Base-by-base conservation (phyloP, 1,140 invertebrate species). In the Scaptomyza graminum region DNA sequence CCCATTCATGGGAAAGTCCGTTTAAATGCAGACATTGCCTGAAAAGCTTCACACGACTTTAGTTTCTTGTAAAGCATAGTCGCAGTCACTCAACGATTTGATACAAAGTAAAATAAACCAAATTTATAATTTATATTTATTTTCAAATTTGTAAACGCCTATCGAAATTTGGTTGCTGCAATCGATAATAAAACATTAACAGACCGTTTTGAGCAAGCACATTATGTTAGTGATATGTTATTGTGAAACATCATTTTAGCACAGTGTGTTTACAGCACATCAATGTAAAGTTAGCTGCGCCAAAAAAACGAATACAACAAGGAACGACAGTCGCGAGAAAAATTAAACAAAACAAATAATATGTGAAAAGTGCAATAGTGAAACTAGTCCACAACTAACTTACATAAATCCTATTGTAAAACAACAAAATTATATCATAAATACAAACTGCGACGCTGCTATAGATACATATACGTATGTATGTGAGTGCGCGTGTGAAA, bases 41-140 rank as follows among this genome's bases (percentile, higher is more conserved):
- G 85, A 99, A 99, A 93, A 97, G 98, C 59, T 99, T 99, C 93
- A 98, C 96, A 60, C 98, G 99, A 93, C 94, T 99, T 71, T 98
- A 97, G 91, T 99, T 99, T 92, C 95, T 99, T 79, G 96, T 98
- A 92, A 94, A 98, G 66, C 98, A 99, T 93, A 98, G 97, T 69
- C 97, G 98, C 93, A 96, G 98, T 83, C 98, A 99, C 93, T 97
- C 98, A 94, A 95, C 98, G 77, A 34, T 64, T 99, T 91, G 96
- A 98, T 93, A 41, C 0, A 56, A 43, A 28, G 13, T 2, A 18
- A 5, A 39, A 41, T 5, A 41, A 18, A 22, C 12, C 15, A 52
- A 18, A 12, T 16, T 6, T 0, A 22, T 8, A 13, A 16, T 0
- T 31, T 13, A 50, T 22, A 31, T 7, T 9, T 57, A 13, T 46